A percentile compares a stretch with the other conserved stretches of the same genome.
Conservation (phyloP, 2,797 vertebrate genomes). For the Eidolon dupreanum region DNA sequence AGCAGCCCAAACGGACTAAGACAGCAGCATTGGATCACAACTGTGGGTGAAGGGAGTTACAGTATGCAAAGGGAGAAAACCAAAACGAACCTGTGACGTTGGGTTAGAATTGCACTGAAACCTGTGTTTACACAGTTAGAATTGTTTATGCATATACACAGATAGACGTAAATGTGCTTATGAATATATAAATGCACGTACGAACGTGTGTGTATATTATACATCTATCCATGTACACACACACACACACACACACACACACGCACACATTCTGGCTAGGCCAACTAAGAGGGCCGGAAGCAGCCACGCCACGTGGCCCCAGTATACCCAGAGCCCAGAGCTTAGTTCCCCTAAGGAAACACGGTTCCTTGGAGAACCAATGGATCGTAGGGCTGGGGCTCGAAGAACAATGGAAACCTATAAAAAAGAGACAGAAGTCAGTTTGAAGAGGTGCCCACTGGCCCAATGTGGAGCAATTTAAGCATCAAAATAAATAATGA, state of each 20-base stretch:
- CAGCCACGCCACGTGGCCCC: rapidly evolving
- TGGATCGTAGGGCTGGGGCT: neutral
- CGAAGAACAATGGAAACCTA: neutral
- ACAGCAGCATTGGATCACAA: neutral
- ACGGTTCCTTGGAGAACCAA: neutral
- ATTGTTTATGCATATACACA: neutral
- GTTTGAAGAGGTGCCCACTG: neutral
- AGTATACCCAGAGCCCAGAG: neutral
- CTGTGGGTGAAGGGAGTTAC: neutral
- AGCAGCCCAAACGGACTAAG: neutral
- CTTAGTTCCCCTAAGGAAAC: neutral
- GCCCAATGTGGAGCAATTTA: neutral
- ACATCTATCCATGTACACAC: neutral
- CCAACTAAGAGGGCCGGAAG: neutral
- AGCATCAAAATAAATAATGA: neutral
- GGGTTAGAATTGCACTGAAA: neutral
- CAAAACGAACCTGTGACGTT: neutral
- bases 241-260: neutral
- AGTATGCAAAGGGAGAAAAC: neutral
- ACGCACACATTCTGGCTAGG: neutral
- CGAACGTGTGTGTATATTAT: neutral
- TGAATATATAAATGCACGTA: too few relatives aligned
- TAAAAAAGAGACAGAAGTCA: neutral
- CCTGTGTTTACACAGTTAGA: neutral
- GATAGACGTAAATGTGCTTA: neutral